phyloP scores from a whole-genome alignment of 1,140 invertebrate species.

The Temnothorax longispinosus region DNA sequence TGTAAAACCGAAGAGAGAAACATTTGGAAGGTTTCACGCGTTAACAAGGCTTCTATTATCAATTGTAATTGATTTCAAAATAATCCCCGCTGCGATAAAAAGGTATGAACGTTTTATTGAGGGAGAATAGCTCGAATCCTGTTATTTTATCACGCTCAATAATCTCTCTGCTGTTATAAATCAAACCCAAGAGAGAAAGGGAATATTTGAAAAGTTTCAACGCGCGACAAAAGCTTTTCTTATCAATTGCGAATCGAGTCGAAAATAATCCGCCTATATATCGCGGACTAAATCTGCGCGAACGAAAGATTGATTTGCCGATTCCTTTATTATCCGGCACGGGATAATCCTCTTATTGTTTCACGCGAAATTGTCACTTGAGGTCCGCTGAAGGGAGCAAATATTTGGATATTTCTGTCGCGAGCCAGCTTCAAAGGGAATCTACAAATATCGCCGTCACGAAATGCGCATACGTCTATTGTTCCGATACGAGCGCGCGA shows the following conservation, averaged over 20 bases:
- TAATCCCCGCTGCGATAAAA: constrained; percentile 31
- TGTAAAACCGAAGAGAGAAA: neutral
- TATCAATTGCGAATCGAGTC: constrained; percentile 34
- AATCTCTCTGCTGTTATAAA: constrained; percentile 38
- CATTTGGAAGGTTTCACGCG: neutral
- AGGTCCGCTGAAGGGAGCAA: neutral
- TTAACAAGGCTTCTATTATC: constrained; percentile 14
- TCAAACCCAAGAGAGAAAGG: constrained; percentile 28
- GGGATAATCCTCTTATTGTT: constrained; percentile 47
- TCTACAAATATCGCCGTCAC: constrained; percentile 42
- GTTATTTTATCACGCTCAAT: constrained; percentile 21
- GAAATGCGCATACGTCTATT: constrained; percentile 35
- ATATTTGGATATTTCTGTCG: constrained; percentile 52
- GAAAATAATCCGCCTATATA: constrained; percentile 38
- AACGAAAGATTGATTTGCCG: constrained; percentile 18
- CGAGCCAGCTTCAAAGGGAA: constrained; percentile 31
- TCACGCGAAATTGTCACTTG: constrained; percentile 12
- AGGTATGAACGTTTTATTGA: constrained; percentile 18
- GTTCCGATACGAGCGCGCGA: constrained; percentile 29
- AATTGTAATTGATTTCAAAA: constrained; percentile 38
- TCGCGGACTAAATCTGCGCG: neutral
- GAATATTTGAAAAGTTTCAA: constrained; percentile 23
- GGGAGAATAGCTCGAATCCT: constrained; percentile 23
- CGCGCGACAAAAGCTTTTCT: constrained; percentile 36
- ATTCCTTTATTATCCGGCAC: neutral